phyloP scores from a whole-genome alignment of 2,797 vertebrate species.

The Artibeus jamaicensis region DNA sequence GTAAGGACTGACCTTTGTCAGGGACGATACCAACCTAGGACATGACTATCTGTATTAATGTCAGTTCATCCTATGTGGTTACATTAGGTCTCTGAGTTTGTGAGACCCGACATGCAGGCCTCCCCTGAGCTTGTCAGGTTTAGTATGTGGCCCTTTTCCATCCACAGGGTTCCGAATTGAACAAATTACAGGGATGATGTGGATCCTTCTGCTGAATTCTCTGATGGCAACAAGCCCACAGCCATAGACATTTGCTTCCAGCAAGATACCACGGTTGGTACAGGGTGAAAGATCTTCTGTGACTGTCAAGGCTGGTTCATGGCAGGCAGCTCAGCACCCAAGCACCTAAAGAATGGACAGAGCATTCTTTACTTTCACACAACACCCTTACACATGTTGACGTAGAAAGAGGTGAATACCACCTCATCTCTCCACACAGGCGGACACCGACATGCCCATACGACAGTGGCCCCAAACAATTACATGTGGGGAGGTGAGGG shows the following conservation, averaged over 20 bases:
- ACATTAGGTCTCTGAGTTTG: background rate
- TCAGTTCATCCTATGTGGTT: background rate
- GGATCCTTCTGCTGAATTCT: conserved; percentile 50
- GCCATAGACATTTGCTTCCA: background rate
- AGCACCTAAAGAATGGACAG: background rate
- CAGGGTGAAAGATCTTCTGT: background rate
- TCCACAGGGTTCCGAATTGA: background rate
- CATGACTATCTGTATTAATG: background rate
- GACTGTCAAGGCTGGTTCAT: background rate
- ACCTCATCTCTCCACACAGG: background rate
- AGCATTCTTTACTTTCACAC: background rate
- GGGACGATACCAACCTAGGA: background rate
- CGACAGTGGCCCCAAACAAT: background rate
- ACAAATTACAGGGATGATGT: conserved; percentile 25
- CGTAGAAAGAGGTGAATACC: background rate
- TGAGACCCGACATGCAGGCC: background rate
- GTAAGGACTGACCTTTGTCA: background rate
- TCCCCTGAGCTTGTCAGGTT: background rate
- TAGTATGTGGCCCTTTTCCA: background rate
- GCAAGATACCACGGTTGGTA: background rate
- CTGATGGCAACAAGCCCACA: background rate
- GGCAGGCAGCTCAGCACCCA: background rate
- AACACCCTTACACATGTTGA: background rate
- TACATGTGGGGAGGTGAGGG: background rate
- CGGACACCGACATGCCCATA: background rate